Evolutionary conservation across 2,888 invertebrate species (phyloP), one percentile per base, ranked within the genome.

Genomic region (Steinernema carpocapsae): DNA sequence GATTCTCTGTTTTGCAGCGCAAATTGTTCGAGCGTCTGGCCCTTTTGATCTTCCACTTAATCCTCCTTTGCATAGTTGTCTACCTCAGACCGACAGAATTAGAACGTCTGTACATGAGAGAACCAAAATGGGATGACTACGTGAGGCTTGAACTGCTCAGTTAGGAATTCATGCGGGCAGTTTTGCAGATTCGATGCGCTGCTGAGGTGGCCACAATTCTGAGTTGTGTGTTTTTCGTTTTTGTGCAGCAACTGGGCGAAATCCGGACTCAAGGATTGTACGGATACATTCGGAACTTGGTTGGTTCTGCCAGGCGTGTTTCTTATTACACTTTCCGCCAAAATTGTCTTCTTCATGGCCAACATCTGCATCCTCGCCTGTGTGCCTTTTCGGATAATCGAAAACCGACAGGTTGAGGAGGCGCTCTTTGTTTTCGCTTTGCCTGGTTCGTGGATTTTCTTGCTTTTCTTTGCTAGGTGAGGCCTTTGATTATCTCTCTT

Each of bases 391-490:
- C 82, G 82, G 19, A 70, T 83, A 24, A 32, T 70, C 6, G 42
- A 42, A 37, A 45, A 72, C 19, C 59, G 72, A 29, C 92, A 92
- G 84, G 91, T 93, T 0, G 99, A 99, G 88, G 97, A 97, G 88
- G 93, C 94, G 0, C 92, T 97, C 71, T 90, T 99, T 32, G 92
- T 94, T 48, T 92, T 97, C 84, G 93, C 97, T 0, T 92, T 97
- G 26, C 97, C 97, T 0, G 94, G 95, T 3, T 94, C 94, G 45
- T 99, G 97, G 97, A 95, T 97, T 88, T 92, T 96, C 56, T 91
- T 97, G 26, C 95, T 99, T 92, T 99, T 99, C 89, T 99, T 97
- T 89, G 97, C 97, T 51, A 95, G 97, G 97, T 97, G n/a, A 24
- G n/a, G 19, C 37, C 10, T 10, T 37, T 37, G 4, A 37, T 37